These are phyloP conservation scores for Helarctos malayanus DNA, from an alignment of 2,797 vertebrate species.

Conservation along the genomic window DNA sequence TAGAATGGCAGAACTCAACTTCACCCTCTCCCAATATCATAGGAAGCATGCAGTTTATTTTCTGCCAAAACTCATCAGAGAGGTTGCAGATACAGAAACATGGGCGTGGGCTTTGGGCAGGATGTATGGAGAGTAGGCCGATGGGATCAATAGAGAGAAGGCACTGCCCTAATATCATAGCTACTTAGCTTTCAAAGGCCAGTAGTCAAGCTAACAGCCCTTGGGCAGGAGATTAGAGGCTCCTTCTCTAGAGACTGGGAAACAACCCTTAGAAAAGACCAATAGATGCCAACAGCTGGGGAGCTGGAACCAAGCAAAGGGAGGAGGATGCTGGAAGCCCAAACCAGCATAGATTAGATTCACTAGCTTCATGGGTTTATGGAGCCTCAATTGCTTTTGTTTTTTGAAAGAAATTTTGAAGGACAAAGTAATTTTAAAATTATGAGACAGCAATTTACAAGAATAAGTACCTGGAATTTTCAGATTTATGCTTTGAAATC, in stretches of 20 bases:
- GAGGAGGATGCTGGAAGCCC: background rate
- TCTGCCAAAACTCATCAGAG: background rate
- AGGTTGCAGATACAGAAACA: background rate
- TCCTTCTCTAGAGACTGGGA: background rate
- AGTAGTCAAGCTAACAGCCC: background rate
- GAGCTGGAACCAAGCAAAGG: background rate
- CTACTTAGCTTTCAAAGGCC: background rate
- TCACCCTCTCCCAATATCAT: background rate
- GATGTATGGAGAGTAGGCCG: background rate
- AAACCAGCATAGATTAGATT: background rate
- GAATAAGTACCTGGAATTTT: background rate
- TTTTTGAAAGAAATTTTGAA: constrained; percentile 34
- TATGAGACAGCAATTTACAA: background rate
- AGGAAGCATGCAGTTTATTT: background rate
- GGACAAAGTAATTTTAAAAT: background rate
- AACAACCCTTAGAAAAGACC: background rate
- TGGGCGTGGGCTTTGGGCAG: background rate
- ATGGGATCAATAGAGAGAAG: background rate
- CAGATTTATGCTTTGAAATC: constrained; percentile 48
- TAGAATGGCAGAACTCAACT: background rate
- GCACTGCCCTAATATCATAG: too few relatives aligned
- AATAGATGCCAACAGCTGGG: background rate
- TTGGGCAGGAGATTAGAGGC: background rate
- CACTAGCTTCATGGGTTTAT: background rate
- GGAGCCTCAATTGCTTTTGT: background rate